Evolutionary conservation across 2,797 vertebrate genomes (phyloP).

Genomic region (Phalanger gymnotis): DNA sequence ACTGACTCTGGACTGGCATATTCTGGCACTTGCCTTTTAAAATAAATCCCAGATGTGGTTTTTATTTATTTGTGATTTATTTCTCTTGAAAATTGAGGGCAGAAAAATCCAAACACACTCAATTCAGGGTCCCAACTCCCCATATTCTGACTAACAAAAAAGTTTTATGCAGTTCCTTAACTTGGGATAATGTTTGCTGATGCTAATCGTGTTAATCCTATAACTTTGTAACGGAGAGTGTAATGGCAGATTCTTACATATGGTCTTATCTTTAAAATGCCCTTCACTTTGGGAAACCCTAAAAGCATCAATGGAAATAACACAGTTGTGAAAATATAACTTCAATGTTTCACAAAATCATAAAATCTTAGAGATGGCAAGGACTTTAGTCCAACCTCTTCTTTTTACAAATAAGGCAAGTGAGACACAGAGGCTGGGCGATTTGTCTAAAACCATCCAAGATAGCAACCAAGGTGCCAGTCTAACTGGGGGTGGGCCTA

Average conservation of each 20-base stretch:
- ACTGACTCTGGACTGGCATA: background rate
- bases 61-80: background rate
- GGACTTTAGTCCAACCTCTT: background rate
- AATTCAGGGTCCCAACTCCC: background rate
- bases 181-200: background rate
- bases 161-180: background rate
- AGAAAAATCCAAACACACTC: background rate
- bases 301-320: background rate
- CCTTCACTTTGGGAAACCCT: background rate
- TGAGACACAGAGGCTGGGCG: background rate
- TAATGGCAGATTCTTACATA: background rate
- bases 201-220: background rate
- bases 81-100: background rate
- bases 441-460: background rate
- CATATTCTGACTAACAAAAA: background rate
- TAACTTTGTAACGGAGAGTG: background rate
- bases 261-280: background rate
- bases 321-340: background rate
- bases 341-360: background rate
- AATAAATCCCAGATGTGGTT: background rate
- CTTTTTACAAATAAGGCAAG: background rate
- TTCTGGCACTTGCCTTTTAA: background rate
- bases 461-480: background rate
- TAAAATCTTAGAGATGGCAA: background rate
- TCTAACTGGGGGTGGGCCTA: background rate